Base-by-base conservation (phyloP, 2,888 invertebrate genomes). In the Antitype chi region DNA sequence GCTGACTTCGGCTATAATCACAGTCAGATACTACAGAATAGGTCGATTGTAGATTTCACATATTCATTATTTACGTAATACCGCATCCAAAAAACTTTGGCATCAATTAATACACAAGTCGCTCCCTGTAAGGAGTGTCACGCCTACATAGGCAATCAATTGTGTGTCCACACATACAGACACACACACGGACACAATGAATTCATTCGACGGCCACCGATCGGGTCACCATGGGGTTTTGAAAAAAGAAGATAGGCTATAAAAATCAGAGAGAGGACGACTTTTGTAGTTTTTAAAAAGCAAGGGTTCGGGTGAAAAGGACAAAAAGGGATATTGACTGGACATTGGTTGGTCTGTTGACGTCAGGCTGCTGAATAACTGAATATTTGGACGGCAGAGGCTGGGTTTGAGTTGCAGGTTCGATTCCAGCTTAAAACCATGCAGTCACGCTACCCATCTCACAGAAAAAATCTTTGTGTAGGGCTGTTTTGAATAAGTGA, bases 81-180 rank as follows among this genome's bases (percentile, higher is more conserved):
- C 91, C 91, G 67, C 82, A 88, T 91, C 91, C 90, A 85, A 49
- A 73, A 59, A 55, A 70, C 76, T 68, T 67, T 66, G 66, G 25
- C 68, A 78, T 76, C 88, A 90, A 91, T 91, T 85, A 90, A 87
- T 85, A 78, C 76, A 84, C 86, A 86, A 84, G 84, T 76, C 69
- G 85, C 79, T 89, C 87, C 75, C 62, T 70, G 83, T 87, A 73
- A 80, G 82, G 79, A 87, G 86, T 82, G 87, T 85, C 89, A 92
- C 91, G 83, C 92, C 85, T 88, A 93, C 93, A 92, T 85, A 76
- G 80, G 87, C 84, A 92, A 88, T 90, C 91, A 92, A 92, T 93
- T 92, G 92, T 93, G 86, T 93, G 86, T 89, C 80, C 74, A 76
- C 63, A 81, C 68, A 73, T 71, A 80, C 71, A 74, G 74, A 78